Conservation (phyloP, 2,888 invertebrate species). For the Drosophila borborema region DNA sequence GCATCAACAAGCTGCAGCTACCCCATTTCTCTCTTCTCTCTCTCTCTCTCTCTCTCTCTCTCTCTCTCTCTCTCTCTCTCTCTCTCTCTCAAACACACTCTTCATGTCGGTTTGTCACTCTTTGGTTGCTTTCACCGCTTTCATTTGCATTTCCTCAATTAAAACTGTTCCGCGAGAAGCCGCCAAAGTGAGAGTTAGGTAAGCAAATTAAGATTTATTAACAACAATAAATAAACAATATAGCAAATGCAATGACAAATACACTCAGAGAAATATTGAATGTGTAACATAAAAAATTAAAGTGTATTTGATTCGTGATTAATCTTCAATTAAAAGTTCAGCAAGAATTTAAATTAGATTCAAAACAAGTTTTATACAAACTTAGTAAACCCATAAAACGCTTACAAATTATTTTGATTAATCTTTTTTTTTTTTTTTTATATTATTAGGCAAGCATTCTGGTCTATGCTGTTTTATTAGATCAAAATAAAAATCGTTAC, state of each 20-base stretch:
- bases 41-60: slow-evolving; percentile 27
- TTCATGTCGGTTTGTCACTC: slow-evolving; percentile 13
- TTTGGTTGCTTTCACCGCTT: slow-evolving; percentile 62
- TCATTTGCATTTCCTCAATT: slow-evolving; percentile 75
- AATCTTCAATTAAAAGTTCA: neutral
- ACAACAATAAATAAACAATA: slow-evolving; percentile 72
- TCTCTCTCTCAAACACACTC: slow-evolving; percentile 23
- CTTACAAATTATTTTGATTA: too few relatives aligned
- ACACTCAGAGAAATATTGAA: neutral
- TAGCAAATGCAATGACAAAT: slow-evolving; percentile 1
- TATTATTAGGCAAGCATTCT: too few relatives aligned
- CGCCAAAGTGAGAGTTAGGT: slow-evolving; percentile 69
- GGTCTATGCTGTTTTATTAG: too few relatives aligned
- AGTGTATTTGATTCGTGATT: neutral
- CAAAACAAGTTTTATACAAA: neutral
- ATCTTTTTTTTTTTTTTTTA: too few relatives aligned
- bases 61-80: slow-evolving; percentile 11
- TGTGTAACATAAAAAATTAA: neutral
- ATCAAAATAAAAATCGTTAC: too few relatives aligned
- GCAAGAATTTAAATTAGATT: neutral
- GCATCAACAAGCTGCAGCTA: slow-evolving; percentile 45
- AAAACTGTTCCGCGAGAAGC: slow-evolving; percentile 44
- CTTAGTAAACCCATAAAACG: too few relatives aligned
- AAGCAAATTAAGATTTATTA: slow-evolving; percentile 81
- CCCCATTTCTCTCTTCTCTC: slow-evolving; percentile 30